Evolutionary conservation across 30 jellyfish, hydroid and myxozoan genomes (phyloP).

Genomic region (Chrysaora quinquecirrha): DNA sequence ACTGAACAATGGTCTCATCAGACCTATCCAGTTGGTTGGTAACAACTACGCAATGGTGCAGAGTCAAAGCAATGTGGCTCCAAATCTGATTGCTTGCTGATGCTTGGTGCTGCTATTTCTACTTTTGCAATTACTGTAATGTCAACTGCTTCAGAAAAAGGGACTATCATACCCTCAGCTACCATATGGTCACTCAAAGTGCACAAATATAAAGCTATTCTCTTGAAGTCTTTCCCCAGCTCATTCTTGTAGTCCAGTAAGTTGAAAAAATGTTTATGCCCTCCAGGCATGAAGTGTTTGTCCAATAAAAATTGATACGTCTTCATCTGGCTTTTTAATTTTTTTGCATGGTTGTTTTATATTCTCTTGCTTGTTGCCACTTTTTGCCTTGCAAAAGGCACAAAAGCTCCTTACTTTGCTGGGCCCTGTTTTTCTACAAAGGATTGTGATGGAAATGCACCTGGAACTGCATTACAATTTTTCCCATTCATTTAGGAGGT

Average conservation of each 20-base stretch:
- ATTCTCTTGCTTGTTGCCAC: slow-evolving; percentile 23
- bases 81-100: slow-evolving; percentile 1
- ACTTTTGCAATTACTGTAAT: no score
- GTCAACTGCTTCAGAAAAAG: no score
- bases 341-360: slow-evolving; percentile 18
- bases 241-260: neutral
- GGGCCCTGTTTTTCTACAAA: no score
- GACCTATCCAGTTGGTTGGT: slow-evolving; percentile 1
- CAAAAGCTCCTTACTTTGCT: slow-evolving; percentile 37
- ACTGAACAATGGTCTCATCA: slow-evolving; percentile 18
- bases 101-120: slow-evolving; percentile 23
- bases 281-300: slow-evolving; percentile 6
- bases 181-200: neutral
- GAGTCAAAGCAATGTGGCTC: slow-evolving; percentile 19
- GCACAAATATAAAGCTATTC: slow-evolving; percentile 4
- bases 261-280: slow-evolving; percentile 20
- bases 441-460: no score
- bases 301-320: slow-evolving; percentile 9
- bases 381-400: slow-evolving; percentile 28
- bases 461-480: no score
- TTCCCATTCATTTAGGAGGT: no score
- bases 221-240: slow-evolving; percentile 4
- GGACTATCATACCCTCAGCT: no score
- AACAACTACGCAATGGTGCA: slow-evolving; percentile 17
- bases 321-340: neutral